Evolutionary conservation across 2,797 vertebrate species (phyloP).

Genomic region (Tokudaia muenninki): DNA sequence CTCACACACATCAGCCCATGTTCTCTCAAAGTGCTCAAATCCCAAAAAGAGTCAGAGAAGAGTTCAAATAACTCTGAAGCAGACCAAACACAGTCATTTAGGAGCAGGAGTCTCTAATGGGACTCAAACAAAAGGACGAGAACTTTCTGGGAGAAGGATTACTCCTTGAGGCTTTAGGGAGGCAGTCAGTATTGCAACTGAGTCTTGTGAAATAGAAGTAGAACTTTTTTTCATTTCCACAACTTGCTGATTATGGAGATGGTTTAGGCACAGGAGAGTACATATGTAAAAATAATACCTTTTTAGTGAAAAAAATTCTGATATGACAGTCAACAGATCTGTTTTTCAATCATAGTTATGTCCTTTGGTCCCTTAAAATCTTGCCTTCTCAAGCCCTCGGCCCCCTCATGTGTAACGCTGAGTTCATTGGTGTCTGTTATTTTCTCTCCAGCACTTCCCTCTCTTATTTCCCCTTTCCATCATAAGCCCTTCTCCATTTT

Average conservation of each 20-base stretch:
- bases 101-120: background rate
- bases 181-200: background rate
- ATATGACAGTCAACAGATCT: slow-evolving; percentile 5
- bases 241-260: background rate
- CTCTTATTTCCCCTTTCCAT: background rate
- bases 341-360: slow-evolving; percentile 8
- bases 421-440: background rate
- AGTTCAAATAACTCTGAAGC: slow-evolving; percentile 19
- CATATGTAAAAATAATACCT: background rate
- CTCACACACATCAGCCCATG: background rate
- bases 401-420: background rate
- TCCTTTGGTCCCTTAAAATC: slow-evolving; percentile 12
- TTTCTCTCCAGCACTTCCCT: background rate
- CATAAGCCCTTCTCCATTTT: background rate
- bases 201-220: slow-evolving; percentile 1
- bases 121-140: slow-evolving; percentile 5
- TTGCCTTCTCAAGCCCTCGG: background rate
- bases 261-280: background rate
- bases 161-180: background rate
- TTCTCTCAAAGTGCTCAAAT: slow-evolving; percentile 16
- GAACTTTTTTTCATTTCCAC: slow-evolving; percentile 6
- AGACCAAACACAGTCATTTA: slow-evolving; percentile 6
- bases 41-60: slow-evolving; percentile 47
- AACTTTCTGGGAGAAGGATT: background rate
- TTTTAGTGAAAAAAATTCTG: slow-evolving; percentile 35